Percentiles rank a stretch among this genome's conserved stretches.
phyloP scores from a whole-genome alignment of 2,888 invertebrate genomes.

The Drosophila merina region DNA sequence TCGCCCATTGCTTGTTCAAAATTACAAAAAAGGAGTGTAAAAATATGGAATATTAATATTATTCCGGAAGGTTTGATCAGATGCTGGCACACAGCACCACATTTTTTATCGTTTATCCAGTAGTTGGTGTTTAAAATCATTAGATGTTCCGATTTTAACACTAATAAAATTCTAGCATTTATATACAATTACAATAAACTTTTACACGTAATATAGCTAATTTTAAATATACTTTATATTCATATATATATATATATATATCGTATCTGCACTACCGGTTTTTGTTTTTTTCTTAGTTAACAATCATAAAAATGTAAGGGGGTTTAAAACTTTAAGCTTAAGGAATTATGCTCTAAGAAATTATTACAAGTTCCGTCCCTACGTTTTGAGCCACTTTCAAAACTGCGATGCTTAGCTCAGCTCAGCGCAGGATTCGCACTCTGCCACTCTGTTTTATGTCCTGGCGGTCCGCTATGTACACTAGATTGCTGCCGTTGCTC shows the following conservation, averaged over 20 bases:
- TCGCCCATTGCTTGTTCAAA: conserved; percentile 26
- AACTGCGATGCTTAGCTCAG: conserved; percentile 40
- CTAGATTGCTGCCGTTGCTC: conserved; percentile 66
- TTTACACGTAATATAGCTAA: conserved; percentile 57
- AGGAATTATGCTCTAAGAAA: conserved; percentile 65
- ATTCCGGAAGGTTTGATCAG: conserved; percentile 25
- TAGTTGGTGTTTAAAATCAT: conserved; percentile 30
- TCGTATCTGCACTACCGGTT: conserved; percentile 59
- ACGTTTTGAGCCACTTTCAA: neutral
- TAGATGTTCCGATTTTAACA: conserved; percentile 47
- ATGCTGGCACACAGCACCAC: conserved; percentile 39
- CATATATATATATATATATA: conserved; percentile 34
- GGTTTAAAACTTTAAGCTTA: conserved; percentile 60
- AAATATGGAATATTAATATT: conserved; percentile 8
- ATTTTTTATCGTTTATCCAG: conserved; percentile 20
- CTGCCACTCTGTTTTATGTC: conserved; percentile 2
- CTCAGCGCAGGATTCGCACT: conserved; percentile 33
- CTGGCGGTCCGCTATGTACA: conserved; percentile 48
- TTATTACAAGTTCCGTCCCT: conserved; percentile 59
- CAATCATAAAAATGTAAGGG: conserved; percentile 65
- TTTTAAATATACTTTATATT: conserved; percentile 29
- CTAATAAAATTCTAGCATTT: conserved; percentile 70
- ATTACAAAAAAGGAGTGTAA: conserved; percentile 36
- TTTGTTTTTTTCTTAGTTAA: conserved; percentile 58
- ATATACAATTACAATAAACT: conserved; percentile 68